A percentile compares a stretch with the other conserved stretches of the same genome.
Evolutionary conservation across 2,888 invertebrate species (phyloP).

Genomic region (Meta bourneti): DNA sequence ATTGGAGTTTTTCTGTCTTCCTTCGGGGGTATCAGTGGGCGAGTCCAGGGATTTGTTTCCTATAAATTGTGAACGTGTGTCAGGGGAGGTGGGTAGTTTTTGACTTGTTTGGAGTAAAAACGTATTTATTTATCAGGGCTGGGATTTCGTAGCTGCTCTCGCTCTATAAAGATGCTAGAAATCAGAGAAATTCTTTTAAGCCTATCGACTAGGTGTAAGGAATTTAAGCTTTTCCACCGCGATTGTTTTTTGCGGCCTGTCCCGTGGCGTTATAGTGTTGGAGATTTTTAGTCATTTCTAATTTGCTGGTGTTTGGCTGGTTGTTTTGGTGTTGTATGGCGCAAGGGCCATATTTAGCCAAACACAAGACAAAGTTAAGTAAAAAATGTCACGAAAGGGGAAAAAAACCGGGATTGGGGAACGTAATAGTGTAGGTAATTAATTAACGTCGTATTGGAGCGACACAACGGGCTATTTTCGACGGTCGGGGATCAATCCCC

Average conservation of each 20-base stretch:
- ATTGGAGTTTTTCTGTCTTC: slow-evolving; percentile 27
- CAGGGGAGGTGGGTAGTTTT: slow-evolving; percentile 28
- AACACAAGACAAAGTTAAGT: too few relatives aligned
- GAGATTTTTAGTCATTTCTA: neutral
- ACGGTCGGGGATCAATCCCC: too few relatives aligned
- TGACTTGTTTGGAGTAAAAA: slow-evolving; percentile 34
- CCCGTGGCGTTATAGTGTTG: neutral
- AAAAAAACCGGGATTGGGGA: too few relatives aligned
- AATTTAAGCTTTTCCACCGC: neutral
- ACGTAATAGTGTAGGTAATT: too few relatives aligned
- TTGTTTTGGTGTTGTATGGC: too few relatives aligned
- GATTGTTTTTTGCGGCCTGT: neutral
- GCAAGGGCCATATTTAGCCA: too few relatives aligned
- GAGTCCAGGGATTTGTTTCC: slow-evolving; percentile 41
- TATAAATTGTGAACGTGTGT: slow-evolving; percentile 33
- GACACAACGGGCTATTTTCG: too few relatives aligned
- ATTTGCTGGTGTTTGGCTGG: neutral
- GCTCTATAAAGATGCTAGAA: neutral
- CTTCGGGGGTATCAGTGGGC: slow-evolving; percentile 7
- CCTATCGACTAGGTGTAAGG: neutral
- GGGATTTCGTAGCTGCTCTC: neutral
- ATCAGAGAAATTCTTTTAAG: neutral
- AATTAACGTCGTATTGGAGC: too few relatives aligned
- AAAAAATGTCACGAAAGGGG: too few relatives aligned
- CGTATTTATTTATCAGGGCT: slow-evolving; percentile 15